Percentiles rank a stretch among this genome's conserved stretches.
These are phyloP conservation scores for Myopa tessellatipennis DNA, from an alignment of 2,888 invertebrate genomes.

Conservation along the genomic window DNA sequence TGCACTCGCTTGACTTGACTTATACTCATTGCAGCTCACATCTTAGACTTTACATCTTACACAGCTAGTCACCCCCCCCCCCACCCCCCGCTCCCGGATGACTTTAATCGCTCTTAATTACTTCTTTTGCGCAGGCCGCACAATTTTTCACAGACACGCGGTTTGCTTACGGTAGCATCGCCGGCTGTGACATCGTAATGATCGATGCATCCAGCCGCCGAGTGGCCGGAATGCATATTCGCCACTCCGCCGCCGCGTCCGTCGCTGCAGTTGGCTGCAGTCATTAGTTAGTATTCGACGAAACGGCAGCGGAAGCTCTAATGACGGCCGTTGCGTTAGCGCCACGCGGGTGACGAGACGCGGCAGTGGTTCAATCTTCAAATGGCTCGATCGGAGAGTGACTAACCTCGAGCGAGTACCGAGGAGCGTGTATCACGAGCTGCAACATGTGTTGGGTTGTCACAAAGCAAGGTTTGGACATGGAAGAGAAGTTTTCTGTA, in stretches of 20 bases:
- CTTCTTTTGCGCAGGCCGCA: slow-evolving; percentile 24
- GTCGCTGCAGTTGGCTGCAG: not conserved
- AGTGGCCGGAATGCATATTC: slow-evolving; percentile 33
- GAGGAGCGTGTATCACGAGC: too few relatives aligned
- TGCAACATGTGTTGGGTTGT: too few relatives aligned
- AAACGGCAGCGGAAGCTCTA: slow-evolving; percentile 31
- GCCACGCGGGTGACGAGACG: not conserved
- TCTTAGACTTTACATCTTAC: too few relatives aligned
- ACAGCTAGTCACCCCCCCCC: too few relatives aligned
- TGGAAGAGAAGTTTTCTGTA: too few relatives aligned
- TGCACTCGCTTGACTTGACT: not conserved
- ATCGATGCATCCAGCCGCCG: slow-evolving; percentile 21
- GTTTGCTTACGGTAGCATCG: slow-evolving; percentile 25
- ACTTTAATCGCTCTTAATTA: slow-evolving; percentile 39
- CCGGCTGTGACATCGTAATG: slow-evolving; percentile 33
- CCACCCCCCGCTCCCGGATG: slow-evolving; percentile 28
- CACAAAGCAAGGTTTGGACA: too few relatives aligned
- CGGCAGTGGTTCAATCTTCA: not conserved
- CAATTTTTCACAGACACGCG: not conserved
- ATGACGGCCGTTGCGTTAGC: slow-evolving; percentile 17
- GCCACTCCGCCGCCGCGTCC: slow-evolving; percentile 5
- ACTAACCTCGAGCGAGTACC: too few relatives aligned
- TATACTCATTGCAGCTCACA: not conserved
- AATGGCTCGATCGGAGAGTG: slow-evolving; percentile 27
- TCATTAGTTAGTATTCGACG: slow-evolving; percentile 10